phyloP scores from a whole-genome alignment of 2,888 invertebrate genomes.

The Prostheceraeus crozeri region DNA sequence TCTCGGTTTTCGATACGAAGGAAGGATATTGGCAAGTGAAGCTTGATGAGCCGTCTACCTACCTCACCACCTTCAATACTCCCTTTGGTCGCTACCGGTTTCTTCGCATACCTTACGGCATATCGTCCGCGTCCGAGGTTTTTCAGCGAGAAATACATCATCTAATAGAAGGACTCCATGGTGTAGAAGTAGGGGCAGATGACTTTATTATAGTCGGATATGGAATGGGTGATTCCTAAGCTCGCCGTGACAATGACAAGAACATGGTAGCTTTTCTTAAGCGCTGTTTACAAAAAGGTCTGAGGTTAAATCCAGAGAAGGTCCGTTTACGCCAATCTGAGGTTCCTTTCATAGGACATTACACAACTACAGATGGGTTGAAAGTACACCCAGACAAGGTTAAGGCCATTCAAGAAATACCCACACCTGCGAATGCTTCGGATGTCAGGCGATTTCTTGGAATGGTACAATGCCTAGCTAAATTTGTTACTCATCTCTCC shows the following conservation, averaged over 20 bases:
- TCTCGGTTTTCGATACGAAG: no score
- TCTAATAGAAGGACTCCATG: no score
- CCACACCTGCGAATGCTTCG: neutral
- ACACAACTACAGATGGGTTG: neutral
- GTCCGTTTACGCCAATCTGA: neutral
- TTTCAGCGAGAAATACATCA: no score
- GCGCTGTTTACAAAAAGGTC: neutral
- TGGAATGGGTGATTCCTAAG: no score
- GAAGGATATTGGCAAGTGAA: no score
- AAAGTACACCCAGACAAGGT: conserved; percentile 4
- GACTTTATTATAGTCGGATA: no score
- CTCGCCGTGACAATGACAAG: neutral
- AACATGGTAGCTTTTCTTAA: neutral
- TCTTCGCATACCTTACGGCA: no score
- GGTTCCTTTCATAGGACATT: conserved; percentile 10
- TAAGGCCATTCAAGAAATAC: neutral
- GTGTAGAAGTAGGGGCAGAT: no score
- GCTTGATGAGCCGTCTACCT: no score
- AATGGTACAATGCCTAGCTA: conserved; percentile 5
- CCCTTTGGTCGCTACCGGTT: no score
- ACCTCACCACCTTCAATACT: no score
- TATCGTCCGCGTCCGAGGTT: no score
- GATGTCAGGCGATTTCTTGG: neutral
- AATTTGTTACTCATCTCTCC: conserved; percentile 2
- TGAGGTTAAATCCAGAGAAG: neutral